Percentiles rank a stretch among this genome's conserved stretches.
Conservation (phyloP, 2,888 invertebrate genomes). For the Chydorus sphaericus region DNA sequence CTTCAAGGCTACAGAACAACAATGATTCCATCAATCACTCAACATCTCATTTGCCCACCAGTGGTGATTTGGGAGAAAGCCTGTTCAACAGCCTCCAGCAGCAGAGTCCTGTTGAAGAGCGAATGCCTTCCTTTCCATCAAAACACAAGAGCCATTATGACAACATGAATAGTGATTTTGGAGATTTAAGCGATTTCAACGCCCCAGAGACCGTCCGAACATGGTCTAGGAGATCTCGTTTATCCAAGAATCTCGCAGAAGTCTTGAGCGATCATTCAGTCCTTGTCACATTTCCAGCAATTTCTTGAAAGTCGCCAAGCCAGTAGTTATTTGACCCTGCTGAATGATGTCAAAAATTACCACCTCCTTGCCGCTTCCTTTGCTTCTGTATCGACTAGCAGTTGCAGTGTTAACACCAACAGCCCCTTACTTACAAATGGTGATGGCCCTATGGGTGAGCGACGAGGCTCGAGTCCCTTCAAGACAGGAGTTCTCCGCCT, state of each 20-base stretch:
- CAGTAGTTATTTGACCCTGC: not conserved
- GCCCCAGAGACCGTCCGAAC: not conserved
- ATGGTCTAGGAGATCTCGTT: conserved; percentile 22
- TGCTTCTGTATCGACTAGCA: not conserved
- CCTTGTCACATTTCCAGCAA: conserved; percentile 67
- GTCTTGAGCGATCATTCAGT: conserved; percentile 62
- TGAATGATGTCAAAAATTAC: conserved; percentile 6
- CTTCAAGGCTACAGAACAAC: not conserved
- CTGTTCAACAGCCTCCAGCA: conserved; percentile 1
- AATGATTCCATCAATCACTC: too few species aligned
- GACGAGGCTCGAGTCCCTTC: not conserved
- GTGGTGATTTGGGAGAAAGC: conserved; percentile 7
- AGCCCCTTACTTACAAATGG: not conserved
- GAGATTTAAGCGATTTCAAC: conserved; percentile 5
- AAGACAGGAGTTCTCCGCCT: conserved; percentile 30
- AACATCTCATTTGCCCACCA: not conserved
- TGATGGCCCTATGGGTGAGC: not conserved
- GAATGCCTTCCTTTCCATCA: too few species aligned
- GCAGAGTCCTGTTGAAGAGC: not conserved
- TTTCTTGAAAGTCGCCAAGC: conserved; percentile 65
- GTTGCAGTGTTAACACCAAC: not conserved
- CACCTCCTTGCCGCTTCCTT: not conserved
- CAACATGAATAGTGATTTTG: not conserved
- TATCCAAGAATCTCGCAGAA: conserved; percentile 59
- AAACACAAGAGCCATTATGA: not conserved